Evolutionary conservation across 2,113 vertebrate species (phyloP), one percentile per base, ranked within the genome.

Genomic region (Rhegmatorhina hoffmannsi): DNA sequence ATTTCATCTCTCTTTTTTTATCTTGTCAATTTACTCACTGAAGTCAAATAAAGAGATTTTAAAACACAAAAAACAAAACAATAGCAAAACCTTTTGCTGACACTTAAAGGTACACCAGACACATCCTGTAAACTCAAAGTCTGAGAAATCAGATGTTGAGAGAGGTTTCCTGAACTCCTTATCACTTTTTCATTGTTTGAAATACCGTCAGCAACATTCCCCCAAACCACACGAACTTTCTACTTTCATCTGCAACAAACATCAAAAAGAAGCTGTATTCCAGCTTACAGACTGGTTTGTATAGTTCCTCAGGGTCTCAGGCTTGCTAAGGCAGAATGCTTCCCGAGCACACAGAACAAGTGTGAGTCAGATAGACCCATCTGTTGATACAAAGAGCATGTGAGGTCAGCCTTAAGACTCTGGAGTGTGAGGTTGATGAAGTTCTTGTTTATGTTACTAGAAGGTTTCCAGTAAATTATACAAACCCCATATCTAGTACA

Each of bases 391-490:
- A 89, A 70, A 87, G 94, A 90, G 81, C 90, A 55, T 84, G 52
- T 91, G 82, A 94, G 95, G 94, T 95, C 92, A 91, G 50, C 56
- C 60, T 62, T 34, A 43, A 68, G 31, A 33, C 21, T 87, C 31
- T 46, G 59, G 62, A 89, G 86, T 64, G 89, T 78, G 69, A 89
- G 44, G 81, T 84, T 87, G 89, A 87, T 90, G 36, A 77, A 90
- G 29, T 70, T 86, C 44, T 81, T 95, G 68, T 92, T 93, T 92
- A 76, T 85, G 44, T 8, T 92, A 52, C 56, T 40, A 60, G 58
- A 72, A 87, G 46, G 47, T 87, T 96, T 95, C 56, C 73, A 89
- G 84, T 81, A 92, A 87, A 89, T 74, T 33, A 87, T 44, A 80
- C 38, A 89, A 92, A 81, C 31, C 40, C 26, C 36, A 11, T 36